Percentiles rank a stretch among this genome's conserved stretches.
Conservation (phyloP, 2,888 invertebrate species). For the Coleophora deauratella region DNA sequence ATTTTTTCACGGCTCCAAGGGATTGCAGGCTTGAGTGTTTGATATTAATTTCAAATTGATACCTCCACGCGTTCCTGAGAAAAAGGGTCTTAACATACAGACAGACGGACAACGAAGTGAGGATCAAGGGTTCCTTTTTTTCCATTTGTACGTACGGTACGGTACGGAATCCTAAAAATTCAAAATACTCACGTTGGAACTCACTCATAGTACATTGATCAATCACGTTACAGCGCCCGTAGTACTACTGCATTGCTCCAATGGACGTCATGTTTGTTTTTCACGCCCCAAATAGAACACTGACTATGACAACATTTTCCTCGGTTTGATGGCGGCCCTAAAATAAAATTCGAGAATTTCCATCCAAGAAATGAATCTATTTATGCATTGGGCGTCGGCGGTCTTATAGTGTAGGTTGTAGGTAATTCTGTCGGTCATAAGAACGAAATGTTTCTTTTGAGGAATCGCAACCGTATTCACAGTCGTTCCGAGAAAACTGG, state of each 20-base stretch:
- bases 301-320: conserved; percentile 38
- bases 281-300: conserved; percentile 35
- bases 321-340: conserved; percentile 34
- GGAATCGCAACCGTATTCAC: conserved; percentile 61
- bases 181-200: too few relatives aligned
- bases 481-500: conserved; percentile 52
- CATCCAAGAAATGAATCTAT: conserved; percentile 63
- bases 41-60: too few relatives aligned
- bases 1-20: too few relatives aligned
- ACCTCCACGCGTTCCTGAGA: too few relatives aligned
- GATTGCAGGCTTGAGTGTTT: too few relatives aligned
- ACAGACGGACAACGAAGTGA: too few relatives aligned
- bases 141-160: too few relatives aligned
- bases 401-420: conserved; percentile 38
- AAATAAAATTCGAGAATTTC: conserved; percentile 55
- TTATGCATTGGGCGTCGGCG: conserved; percentile 58
- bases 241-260: conserved; percentile 2
- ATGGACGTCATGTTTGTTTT: conserved; percentile 22
- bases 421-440: conserved; percentile 54
- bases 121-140: too few relatives aligned
- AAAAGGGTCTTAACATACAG: too few relatives aligned
- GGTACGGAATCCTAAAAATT: too few relatives aligned
- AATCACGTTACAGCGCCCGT: too few relatives aligned
- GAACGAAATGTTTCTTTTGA: conserved; percentile 62
- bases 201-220: too few relatives aligned